These are phyloP conservation scores for Rynchops niger DNA, from an alignment of 2,113 vertebrate genomes.

Conservation along the genomic window DNA sequence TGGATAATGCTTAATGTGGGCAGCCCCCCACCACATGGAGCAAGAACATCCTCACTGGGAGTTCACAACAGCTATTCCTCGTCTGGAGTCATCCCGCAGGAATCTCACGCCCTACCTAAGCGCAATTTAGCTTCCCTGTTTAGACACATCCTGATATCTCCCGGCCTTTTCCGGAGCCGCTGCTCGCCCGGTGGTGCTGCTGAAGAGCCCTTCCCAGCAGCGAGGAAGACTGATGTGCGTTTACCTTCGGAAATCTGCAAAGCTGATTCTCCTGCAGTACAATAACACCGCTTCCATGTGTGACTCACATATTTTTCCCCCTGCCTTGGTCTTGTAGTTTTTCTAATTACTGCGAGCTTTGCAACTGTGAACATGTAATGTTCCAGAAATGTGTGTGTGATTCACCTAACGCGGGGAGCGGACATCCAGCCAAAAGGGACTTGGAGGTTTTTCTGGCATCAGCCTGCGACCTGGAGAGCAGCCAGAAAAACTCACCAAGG, in stretches of 20 bases:
- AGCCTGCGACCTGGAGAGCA: slow-evolving; percentile 27
- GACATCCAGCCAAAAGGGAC: slow-evolving; percentile 58
- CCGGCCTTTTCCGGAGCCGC: not conserved
- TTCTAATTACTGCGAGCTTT: slow-evolving; percentile 55
- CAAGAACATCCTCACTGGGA: not conserved
- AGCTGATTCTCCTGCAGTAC: not conserved
- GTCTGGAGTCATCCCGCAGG: not conserved
- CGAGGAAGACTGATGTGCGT: not conserved
- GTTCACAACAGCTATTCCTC: not conserved
- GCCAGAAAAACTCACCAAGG: slow-evolving; percentile 64
- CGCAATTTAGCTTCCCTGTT: not conserved
- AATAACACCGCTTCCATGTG: not conserved
- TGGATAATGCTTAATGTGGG: not conserved
- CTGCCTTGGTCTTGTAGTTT: slow-evolving; percentile 44
- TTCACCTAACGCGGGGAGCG: slow-evolving; percentile 42
- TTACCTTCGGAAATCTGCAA: not conserved
- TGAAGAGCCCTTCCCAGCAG: rapidly evolving
- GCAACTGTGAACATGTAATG: slow-evolving; percentile 50
- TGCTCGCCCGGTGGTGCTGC: not conserved
- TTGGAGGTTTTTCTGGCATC: slow-evolving; percentile 32
- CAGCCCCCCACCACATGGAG: not conserved
- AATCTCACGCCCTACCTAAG: not conserved
- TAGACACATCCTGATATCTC: not conserved
- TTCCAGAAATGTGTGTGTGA: slow-evolving; percentile 61
- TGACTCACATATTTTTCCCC: slow-evolving; percentile 29